A percentile compares a stretch with the other conserved stretches of the same genome.
These are phyloP conservation scores for Nyctibius grandis DNA, from an alignment of 2,797 vertebrate genomes.

Conservation along the genomic window DNA sequence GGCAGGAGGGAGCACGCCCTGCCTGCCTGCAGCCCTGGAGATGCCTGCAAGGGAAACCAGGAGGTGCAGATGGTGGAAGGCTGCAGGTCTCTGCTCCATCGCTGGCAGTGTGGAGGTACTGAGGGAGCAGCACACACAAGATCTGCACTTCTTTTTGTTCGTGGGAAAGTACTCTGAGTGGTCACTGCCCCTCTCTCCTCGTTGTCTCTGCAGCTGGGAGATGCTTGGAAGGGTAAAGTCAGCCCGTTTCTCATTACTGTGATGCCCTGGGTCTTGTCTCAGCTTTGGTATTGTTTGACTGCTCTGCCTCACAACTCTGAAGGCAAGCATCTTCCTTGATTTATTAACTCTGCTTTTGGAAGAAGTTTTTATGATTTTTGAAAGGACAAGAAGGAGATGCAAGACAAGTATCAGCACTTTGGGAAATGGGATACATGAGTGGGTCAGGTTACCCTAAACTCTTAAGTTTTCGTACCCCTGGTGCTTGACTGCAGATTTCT, in stretches of 20 bases:
- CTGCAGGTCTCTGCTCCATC: neutral
- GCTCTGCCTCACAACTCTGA: neutral
- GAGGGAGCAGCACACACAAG: neutral
- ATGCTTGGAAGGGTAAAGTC: neutral
- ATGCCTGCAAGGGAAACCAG: neutral
- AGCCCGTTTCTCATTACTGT: neutral
- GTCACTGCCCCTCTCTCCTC: neutral
- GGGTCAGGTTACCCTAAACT: neutral
- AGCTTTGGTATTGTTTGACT: neutral
- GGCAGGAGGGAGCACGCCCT: neutral
- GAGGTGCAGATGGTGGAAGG: neutral
- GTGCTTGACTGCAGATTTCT: neutral
- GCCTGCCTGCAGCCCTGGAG: neutral
- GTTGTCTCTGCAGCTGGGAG: neutral
- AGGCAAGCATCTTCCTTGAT: neutral
- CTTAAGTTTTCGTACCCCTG: neutral
- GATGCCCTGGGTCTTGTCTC: neutral
- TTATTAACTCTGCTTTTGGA: neutral
- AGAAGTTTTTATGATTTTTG: neutral
- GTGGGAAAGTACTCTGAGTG: accelerated
- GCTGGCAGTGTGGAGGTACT: accelerated
- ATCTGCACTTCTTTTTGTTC: neutral
- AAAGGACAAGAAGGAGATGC: neutral
- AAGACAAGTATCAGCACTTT: neutral
- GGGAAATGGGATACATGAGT: neutral